Conservation (phyloP, 2,113 vertebrate genomes). For the Oreocharis arfaki region DNA sequence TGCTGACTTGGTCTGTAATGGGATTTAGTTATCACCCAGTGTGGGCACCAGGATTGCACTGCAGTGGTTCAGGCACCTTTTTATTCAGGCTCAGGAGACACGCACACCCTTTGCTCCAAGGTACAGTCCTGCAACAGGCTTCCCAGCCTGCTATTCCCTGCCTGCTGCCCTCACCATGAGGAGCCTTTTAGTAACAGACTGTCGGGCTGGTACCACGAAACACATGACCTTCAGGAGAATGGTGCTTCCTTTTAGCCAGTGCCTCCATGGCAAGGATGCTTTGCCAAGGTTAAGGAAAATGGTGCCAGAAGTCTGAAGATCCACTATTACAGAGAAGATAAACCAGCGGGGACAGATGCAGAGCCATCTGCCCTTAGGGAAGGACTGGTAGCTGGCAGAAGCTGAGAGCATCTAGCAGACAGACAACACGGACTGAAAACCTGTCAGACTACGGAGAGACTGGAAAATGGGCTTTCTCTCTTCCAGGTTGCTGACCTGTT, state of each 20-base stretch:
- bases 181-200: background rate
- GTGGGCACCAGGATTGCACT: background rate
- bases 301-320: background rate
- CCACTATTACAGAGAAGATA: background rate
- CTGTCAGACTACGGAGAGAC: background rate
- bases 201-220: background rate
- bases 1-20: background rate
- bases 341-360: background rate
- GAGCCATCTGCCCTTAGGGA: background rate
- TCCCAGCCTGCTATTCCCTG: rapidly evolving
- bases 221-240: background rate
- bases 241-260: background rate
- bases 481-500: background rate
- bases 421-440: background rate
- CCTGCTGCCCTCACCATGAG: background rate
- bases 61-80: background rate
- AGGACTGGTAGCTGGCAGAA: background rate
- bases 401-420: background rate
- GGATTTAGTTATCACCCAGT: background rate
- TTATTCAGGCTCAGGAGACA: background rate
- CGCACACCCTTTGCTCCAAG: rapidly evolving
- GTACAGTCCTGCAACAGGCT: background rate
- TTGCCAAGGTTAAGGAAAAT: background rate
- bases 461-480: background rate
- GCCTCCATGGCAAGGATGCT: background rate